Percentiles rank a stretch among this genome's conserved stretches.
These are phyloP conservation scores for Drosophila suzukii DNA, from an alignment of 1,140 invertebrate genomes.

Conservation along the genomic window DNA sequence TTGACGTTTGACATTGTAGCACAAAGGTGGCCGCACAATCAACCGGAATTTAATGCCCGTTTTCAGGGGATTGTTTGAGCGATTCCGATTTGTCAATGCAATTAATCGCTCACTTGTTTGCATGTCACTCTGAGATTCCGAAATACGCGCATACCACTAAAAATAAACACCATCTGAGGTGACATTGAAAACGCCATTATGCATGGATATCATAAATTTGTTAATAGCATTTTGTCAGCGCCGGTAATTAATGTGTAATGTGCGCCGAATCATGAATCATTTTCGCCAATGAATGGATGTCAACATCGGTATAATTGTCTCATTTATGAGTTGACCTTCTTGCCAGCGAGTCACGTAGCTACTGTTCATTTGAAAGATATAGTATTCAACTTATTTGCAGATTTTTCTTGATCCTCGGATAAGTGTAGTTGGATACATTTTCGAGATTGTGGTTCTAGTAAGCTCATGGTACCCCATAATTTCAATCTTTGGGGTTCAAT, in stretches of 20 bases:
- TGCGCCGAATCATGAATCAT: slow-evolving; percentile 58
- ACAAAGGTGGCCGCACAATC: slow-evolving; percentile 59
- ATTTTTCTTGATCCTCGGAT: slow-evolving; percentile 21
- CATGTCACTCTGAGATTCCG: slow-evolving; percentile 33
- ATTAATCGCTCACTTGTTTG: slow-evolving; percentile 79
- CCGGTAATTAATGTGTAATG: slow-evolving; percentile 61
- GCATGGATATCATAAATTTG: slow-evolving; percentile 54
- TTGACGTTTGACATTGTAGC: slow-evolving; percentile 68
- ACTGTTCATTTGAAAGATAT: slow-evolving; percentile 2
- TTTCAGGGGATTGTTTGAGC: slow-evolving; percentile 45
- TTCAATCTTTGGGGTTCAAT: slow-evolving; percentile 48
- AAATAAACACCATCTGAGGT: slow-evolving; percentile 19
- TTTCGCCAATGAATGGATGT: slow-evolving; percentile 51
- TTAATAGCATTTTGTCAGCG: slow-evolving; percentile 64
- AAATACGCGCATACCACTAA: slow-evolving; percentile 12
- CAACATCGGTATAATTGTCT: slow-evolving; percentile 36
- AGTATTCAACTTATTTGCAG: slow-evolving; percentile 30
- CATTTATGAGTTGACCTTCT: slow-evolving; percentile 45
- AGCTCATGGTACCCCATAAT: neutral
- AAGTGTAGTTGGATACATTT: slow-evolving; percentile 17
- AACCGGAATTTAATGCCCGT: slow-evolving; percentile 62
- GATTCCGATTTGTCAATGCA: slow-evolving; percentile 51
- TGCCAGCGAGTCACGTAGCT: slow-evolving; percentile 17
- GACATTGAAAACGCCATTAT: slow-evolving; percentile 75
- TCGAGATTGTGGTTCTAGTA: neutral